A percentile compares a stretch with the other conserved stretches of the same genome.
Evolutionary conservation across 2,888 invertebrate species (phyloP).

Genomic region (Cryptocheilus praepositus): DNA sequence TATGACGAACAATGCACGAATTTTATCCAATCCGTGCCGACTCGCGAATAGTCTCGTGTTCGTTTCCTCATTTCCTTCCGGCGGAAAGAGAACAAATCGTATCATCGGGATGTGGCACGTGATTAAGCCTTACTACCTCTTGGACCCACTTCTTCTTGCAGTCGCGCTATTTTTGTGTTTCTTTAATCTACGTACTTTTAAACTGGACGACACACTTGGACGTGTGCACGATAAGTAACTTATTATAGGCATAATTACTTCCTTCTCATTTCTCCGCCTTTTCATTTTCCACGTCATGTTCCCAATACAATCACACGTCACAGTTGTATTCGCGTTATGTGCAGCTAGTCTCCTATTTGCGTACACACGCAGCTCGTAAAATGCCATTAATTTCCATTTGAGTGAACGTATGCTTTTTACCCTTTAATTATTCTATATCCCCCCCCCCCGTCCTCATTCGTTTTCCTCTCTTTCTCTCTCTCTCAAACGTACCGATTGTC

Average conservation of each 20-base stretch:
- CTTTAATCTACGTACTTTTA: constrained; percentile 50
- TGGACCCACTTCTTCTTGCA: constrained; percentile 63
- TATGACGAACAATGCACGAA: constrained; percentile 37
- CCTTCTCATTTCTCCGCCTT: constrained; percentile 33
- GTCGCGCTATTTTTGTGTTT: constrained; percentile 42
- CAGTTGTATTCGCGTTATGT: neutral
- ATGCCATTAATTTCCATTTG: constrained; percentile 17
- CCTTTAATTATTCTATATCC: constrained; percentile 7
- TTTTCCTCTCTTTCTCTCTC: constrained; percentile 12
- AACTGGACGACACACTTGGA: constrained; percentile 67
- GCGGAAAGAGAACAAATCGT: constrained; percentile 40
- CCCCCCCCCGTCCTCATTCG: too few relatives aligned
- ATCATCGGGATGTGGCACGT: constrained; percentile 50
- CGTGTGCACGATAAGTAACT: constrained; percentile 63
- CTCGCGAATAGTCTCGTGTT: constrained; percentile 37
- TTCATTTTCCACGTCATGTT: constrained; percentile 18
- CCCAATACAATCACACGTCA: neutral
- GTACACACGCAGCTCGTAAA: too few relatives aligned
- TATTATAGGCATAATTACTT: constrained; percentile 50
- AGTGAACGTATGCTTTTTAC: constrained; percentile 28
- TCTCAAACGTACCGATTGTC: constrained; percentile 50
- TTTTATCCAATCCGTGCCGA: constrained; percentile 28
- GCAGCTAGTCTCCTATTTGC: too few relatives aligned
- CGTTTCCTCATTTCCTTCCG: constrained; percentile 37
- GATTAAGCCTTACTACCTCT: constrained; percentile 51